These are phyloP conservation scores for Idaea biselata DNA, from an alignment of 2,888 invertebrate genomes.

Conservation along the genomic window DNA sequence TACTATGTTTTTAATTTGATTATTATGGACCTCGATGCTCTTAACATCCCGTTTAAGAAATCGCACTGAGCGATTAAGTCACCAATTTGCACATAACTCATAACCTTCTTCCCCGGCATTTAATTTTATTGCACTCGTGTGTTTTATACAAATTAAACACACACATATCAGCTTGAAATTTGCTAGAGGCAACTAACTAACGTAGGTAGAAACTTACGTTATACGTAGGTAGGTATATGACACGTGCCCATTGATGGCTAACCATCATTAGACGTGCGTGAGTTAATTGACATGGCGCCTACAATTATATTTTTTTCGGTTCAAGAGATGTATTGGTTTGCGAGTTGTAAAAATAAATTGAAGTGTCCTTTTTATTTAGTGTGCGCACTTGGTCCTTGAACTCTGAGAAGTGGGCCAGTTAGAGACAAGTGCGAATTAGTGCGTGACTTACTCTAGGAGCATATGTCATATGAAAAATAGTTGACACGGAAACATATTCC, in stretches of 20 bases:
- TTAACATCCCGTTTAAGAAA: no score
- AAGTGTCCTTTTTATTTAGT: neutral
- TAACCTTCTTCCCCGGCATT: no score
- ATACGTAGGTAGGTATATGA: neutral
- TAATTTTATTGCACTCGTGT: no score
- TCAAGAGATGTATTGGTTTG: neutral
- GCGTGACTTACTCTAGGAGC: neutral
- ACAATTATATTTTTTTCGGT: neutral
- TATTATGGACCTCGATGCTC: no score
- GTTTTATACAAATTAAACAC: no score
- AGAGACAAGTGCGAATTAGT: neutral
- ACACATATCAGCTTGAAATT: neutral
- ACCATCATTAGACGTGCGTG: neutral
- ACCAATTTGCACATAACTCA: no score
- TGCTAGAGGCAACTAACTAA: neutral
- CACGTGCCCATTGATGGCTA: neutral
- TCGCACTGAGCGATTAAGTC: no score
- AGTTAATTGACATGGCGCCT: neutral
- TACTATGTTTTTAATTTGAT: no score
- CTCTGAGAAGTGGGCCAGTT: neutral
- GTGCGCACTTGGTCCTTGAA: neutral
- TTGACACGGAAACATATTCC: no score
- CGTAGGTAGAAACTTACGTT: neutral
- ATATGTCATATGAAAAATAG: no score
- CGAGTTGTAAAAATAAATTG: constrained; percentile 1